phyloP scores from a whole-genome alignment of 1,140 invertebrate genomes.

The Triops cancriformis region DNA sequence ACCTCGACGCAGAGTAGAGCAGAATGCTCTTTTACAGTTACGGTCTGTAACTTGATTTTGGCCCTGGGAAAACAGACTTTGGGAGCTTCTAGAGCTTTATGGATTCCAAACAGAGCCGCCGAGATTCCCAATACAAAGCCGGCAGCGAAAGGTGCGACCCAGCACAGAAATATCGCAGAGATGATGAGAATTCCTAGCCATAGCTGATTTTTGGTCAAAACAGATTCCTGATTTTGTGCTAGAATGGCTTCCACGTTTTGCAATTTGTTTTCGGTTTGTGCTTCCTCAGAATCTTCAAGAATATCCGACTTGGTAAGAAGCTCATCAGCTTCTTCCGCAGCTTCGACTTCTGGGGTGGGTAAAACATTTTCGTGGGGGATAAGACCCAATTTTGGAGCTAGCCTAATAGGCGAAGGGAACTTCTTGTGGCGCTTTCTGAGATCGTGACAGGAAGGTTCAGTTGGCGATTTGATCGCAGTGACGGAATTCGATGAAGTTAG shows the following conservation, averaged over 20 bases:
- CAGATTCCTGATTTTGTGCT: neutral
- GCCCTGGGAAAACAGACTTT: neutral
- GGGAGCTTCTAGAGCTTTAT: neutral
- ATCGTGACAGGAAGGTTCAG: neutral
- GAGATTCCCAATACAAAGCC: neutral
- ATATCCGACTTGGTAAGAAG: neutral
- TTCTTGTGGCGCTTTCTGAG: neutral
- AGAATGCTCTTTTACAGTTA: neutral
- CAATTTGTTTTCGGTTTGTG: neutral
- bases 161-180: neutral
- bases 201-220: neutral
- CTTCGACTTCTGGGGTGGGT: neutral
- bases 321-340: neutral
- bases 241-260: neutral
- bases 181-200: neutral
- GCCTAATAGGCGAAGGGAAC: neutral
- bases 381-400: neutral
- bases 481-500: neutral
- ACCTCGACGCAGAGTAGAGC: neutral
- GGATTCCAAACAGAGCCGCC: neutral
- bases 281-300: neutral
- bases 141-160: neutral
- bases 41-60: neutral
- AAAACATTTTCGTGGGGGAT: neutral
- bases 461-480: neutral